Conservation (phyloP, 2,888 invertebrate genomes). For the Mamestra brassicae region DNA sequence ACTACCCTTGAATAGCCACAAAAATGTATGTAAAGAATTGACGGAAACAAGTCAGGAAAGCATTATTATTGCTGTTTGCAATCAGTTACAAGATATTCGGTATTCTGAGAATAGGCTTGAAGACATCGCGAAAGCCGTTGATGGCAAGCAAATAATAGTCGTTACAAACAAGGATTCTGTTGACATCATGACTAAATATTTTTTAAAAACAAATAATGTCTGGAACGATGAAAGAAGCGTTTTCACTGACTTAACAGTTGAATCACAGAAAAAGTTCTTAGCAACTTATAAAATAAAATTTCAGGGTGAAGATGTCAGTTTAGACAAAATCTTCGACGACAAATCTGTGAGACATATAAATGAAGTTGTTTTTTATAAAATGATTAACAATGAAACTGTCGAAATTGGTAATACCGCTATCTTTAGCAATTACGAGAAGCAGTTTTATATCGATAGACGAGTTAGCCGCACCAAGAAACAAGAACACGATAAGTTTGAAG, state of each 20-base stretch:
- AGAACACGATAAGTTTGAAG: neutral
- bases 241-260: slow-evolving; percentile 34
- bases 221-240: slow-evolving; percentile 17
- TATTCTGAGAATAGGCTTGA: slow-evolving; percentile 7
- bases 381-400: slow-evolving; percentile 33
- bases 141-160: slow-evolving; percentile 16
- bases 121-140: slow-evolving; percentile 19
- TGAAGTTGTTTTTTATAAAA: slow-evolving; percentile 29
- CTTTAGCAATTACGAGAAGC: slow-evolving; percentile 12
- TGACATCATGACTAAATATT: slow-evolving; percentile 19
- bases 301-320: slow-evolving; percentile 45
- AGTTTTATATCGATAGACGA: slow-evolving; percentile 33
- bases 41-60: slow-evolving; percentile 2
- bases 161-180: slow-evolving; percentile 11
- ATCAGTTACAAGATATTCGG: neutral
- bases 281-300: slow-evolving; percentile 24
- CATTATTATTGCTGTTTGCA: slow-evolving; percentile 19
- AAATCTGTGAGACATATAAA: slow-evolving; percentile 11
- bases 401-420: neutral
- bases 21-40: slow-evolving; percentile 27
- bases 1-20: slow-evolving; percentile 14
- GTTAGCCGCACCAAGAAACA: slow-evolving; percentile 1
- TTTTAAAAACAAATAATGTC: neutral
- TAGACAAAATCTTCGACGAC: slow-evolving; percentile 37
- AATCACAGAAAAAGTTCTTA: slow-evolving; percentile 37